Conservation (phyloP, 2,113 vertebrate genomes). For the Hirundichthys speculiger region DNA sequence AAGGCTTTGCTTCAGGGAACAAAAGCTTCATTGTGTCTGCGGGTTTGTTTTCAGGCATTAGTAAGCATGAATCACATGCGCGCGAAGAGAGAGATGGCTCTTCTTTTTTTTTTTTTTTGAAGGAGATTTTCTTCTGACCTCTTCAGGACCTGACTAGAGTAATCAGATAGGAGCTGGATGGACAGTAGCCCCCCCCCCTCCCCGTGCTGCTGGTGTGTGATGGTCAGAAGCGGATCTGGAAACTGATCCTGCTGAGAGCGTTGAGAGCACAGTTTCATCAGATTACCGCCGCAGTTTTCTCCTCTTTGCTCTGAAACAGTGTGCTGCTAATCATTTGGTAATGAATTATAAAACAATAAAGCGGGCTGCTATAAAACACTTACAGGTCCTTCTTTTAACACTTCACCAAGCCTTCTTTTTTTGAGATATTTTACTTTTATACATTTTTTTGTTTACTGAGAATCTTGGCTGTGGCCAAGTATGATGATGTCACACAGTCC, state of each 20-base stretch:
- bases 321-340: neutral
- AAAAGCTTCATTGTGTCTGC: conserved; percentile 54
- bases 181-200: conserved; percentile 12
- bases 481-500: no score
- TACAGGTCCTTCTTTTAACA: no score
- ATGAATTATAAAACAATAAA: no score
- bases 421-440: no score
- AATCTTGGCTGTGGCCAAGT: no score
- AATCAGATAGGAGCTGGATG: conserved; percentile 37
- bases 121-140: conserved; percentile 56
- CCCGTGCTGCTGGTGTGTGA: neutral
- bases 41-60: conserved; percentile 23
- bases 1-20: conserved; percentile 48
- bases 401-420: no score
- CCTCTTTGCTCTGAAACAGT: neutral
- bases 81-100: conserved; percentile 13
- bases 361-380: no score
- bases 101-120: conserved; percentile 45
- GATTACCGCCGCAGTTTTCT: conserved; percentile 1
- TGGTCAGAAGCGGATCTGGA: conserved; percentile 21
- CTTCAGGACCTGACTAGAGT: conserved; percentile 46
- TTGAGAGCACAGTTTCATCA: neutral
- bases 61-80: conserved; percentile 45
- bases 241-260: conserved; percentile 8
- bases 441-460: no score